Conservation (phyloP, 2,797 vertebrate genomes). For the Coluber constrictor region DNA sequence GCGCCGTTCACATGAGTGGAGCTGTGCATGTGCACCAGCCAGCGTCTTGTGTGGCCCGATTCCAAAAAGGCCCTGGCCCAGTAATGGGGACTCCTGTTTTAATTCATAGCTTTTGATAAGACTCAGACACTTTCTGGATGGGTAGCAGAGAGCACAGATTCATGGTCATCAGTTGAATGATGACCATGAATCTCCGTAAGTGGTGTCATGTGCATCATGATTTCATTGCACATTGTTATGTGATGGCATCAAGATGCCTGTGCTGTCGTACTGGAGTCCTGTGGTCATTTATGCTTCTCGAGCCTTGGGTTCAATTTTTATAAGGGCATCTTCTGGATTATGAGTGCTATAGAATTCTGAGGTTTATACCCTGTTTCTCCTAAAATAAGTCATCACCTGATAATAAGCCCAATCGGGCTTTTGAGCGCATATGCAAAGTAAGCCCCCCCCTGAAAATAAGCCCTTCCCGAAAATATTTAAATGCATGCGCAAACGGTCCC, state of each 20-base stretch:
- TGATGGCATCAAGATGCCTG: not conserved
- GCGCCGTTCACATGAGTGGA: accelerated
- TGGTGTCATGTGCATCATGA: not conserved
- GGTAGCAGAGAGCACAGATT: not conserved
- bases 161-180: too few relatives aligned
- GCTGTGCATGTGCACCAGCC: not conserved
- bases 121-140: not conserved
- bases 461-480: too few relatives aligned
- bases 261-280: not conserved
- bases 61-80: not conserved
- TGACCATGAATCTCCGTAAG: not conserved
- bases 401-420: too few relatives aligned
- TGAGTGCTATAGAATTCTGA: not conserved
- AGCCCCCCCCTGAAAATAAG: too few relatives aligned
- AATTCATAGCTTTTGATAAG: not conserved
- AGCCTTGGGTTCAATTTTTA: not conserved
- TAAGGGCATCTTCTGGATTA: not conserved
- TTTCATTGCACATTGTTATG: not conserved
- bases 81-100: not conserved
- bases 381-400: too few relatives aligned
- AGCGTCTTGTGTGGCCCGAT: accelerated
- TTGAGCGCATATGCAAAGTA: too few relatives aligned
- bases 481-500: too few relatives aligned
- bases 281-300: not conserved
- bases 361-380: not conserved